Evolutionary conservation across 2,113 vertebrate genomes (phyloP), one percentile per base, ranked within the genome.

Genomic region (Actinemys pallida): DNA sequence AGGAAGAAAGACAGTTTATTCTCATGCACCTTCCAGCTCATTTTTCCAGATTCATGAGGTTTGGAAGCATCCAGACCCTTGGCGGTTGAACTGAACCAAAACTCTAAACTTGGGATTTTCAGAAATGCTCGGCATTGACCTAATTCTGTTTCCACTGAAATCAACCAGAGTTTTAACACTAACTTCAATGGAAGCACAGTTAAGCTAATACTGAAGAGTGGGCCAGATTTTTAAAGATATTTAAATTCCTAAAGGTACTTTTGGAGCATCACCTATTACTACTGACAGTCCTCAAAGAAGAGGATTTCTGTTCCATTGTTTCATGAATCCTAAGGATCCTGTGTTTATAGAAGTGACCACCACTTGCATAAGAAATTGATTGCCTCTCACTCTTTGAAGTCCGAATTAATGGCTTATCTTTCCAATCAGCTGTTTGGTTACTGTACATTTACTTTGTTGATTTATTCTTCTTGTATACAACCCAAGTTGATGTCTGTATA

Each of bases 61-160:
- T 72, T 39, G 65, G n/a, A 22, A 72, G 65, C 65, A 19, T 39
- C 17, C 19, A 22, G 7, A 69, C 12, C 10, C 24, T 89, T 52
- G 82, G 69, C 76, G 11, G 8, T 56, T 3, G 69, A 69, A 12
- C 87, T 83, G 90, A 94, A 92, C 6, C 47, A 93, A 87, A 95
- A 69, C 24, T 79, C 54, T 69, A 13, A 65, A 78, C 69, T 90
- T 39, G n/a, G 35, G n/a, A 72, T 39, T 72, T 90, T 89, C 59
- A 42, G 84, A 84, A 95, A 82, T 80, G 31, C 31, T 79, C 69
- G 91, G 22, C 13, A 87, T 24, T 79, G 50, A 24, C n/a, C 39
- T 79, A 10, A 53, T 56, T 90, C 90, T 69, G 5, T 20, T n/a
- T 35, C 35, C 16, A 45, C 89, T 45, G 92, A 93, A 93, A 29